Conservation (phyloP, 2,797 vertebrate genomes). For the Periophthalmus magnuspinnatus region DNA sequence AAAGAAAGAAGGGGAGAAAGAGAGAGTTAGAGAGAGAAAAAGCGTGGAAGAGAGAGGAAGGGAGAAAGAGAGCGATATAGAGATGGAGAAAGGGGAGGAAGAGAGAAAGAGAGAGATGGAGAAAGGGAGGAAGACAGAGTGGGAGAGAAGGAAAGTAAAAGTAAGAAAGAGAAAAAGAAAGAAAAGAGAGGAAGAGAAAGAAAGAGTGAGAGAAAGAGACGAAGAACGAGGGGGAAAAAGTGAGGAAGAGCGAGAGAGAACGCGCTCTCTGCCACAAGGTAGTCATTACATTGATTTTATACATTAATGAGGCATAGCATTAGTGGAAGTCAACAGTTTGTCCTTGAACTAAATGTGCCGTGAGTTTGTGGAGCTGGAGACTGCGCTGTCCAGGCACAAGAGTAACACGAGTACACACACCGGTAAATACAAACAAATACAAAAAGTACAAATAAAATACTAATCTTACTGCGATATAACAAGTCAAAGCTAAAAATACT, state of each 20-base stretch:
- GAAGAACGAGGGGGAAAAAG: neutral
- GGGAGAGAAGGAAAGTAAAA: too few species aligned
- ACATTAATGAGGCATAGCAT: conserved; percentile 17
- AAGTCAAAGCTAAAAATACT: too few species aligned
- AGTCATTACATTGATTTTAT: conserved; percentile 10
- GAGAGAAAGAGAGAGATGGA: too few species aligned
- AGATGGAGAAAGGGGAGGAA: too few species aligned
- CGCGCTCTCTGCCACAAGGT: neutral
- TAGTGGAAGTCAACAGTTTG: conserved; percentile 17
- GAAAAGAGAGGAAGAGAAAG: too few species aligned
- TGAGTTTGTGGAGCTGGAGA: neutral
- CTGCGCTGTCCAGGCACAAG: neutral
- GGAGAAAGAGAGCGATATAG: too few species aligned
- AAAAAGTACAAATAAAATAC: neutral
- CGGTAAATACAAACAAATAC: neutral
- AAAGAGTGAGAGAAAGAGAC: neutral
- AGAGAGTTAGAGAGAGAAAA: too few species aligned
- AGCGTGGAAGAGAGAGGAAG: too few species aligned
- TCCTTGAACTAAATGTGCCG: conserved; percentile 9
- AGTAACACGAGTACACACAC: neutral
- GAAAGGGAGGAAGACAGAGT: too few species aligned
- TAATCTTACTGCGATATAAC: too few species aligned
- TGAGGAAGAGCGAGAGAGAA: neutral
- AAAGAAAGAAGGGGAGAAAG: too few species aligned
- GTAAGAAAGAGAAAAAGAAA: too few species aligned